Base-by-base conservation (phyloP, 2,797 vertebrate species). In the Leptoclinus maculatus region DNA sequence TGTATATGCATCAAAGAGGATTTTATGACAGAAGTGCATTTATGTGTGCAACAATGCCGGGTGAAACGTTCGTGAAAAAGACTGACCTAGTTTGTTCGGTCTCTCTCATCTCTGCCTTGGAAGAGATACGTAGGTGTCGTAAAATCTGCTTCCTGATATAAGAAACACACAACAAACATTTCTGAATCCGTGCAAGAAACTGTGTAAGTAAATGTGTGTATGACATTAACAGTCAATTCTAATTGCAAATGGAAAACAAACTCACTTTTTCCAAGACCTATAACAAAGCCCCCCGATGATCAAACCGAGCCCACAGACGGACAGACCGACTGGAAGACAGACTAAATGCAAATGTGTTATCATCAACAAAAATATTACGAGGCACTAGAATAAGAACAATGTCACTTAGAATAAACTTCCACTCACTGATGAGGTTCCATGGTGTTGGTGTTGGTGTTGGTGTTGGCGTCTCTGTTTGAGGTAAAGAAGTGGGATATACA, bases 221-320 rank as follows among this genome's bases (percentile, higher is more conserved):
- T 29, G 7, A 23, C 11, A 58, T 36, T 10, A 62, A 47, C 3
- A 32, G 16, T 53, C 7, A 0, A 23, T 66, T 5, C 0, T 60
- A 53, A 57, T 23, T 32, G 23, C 1, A 78, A 34, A 62, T 16
- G 65, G 1, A 69, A 45, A 6, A 65, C 1, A 56, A 34, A 76
- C 85, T 89, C 34, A 90, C 87, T 3, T 79, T 47, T 14, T 76
- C 60, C 64, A 38, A 34, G 0, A 34, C 2, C 14, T 64, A 19
- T 2, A 9, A 14, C 0, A 17, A 41, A 0, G 0, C 0, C 14
- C 4, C 19, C 1, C 11, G 5, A 57, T 0, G 11, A 53, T 0
- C 10, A 7, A 2, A 45, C 0, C 2, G 17, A 0, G 0, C 7
- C 1, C 34, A 14, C 10, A 3, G 1, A 59, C 2, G 1, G 4